Conservation (phyloP, 1,140 invertebrate species). For the Macrocentrus cingulum region DNA sequence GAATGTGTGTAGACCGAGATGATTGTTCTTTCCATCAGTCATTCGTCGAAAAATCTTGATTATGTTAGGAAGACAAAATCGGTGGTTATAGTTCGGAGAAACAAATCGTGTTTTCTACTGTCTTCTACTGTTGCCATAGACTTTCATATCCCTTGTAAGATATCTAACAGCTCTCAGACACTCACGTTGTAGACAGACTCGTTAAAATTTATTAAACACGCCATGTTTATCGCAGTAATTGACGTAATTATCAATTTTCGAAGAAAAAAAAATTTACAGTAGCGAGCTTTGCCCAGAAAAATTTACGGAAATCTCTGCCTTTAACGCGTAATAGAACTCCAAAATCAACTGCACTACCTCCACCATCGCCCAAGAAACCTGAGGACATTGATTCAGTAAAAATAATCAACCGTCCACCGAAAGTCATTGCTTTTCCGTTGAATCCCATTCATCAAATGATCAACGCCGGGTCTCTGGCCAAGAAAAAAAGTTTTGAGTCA, state of each 20-base stretch:
- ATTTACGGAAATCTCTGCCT: conserved; percentile 72
- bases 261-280: conserved; percentile 71
- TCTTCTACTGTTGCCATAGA: conserved; percentile 81
- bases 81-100: too few species aligned
- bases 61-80: too few species aligned
- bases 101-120: too few species aligned
- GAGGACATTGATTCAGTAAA: conserved; percentile 35
- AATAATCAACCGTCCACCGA: conserved; percentile 36
- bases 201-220: conserved; percentile 75
- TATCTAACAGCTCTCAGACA: conserved; percentile 48
- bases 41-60: too few species aligned
- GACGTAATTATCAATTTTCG: conserved; percentile 58
- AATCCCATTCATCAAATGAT: conserved; percentile 51
- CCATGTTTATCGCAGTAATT: conserved; percentile 67
- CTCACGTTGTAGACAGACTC: conserved; percentile 75
- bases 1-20: too few species aligned
- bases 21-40: too few species aligned
- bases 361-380: conserved; percentile 5
- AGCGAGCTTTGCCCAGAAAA: conserved; percentile 69
- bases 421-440: conserved; percentile 40
- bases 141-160: conserved; percentile 64
- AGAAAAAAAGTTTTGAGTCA: conserved; percentile 56
- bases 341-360: not conserved
- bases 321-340: conserved; percentile 36
- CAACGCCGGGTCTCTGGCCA: conserved; percentile 21